Conservation (phyloP, 2,113 vertebrate genomes). For the Pelecanus crispus region DNA sequence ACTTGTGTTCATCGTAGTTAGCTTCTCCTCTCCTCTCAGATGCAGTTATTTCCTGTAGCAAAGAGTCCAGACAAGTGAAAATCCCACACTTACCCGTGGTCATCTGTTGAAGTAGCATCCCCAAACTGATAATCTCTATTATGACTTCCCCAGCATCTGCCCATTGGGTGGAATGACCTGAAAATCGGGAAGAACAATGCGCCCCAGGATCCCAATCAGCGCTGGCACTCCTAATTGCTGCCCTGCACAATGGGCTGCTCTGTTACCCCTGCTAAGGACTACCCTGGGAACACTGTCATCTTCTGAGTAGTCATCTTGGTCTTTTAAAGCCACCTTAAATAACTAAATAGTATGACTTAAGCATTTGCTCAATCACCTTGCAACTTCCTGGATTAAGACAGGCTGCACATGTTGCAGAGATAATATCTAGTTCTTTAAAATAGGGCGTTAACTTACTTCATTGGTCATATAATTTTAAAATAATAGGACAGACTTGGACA, state of each 20-base stretch:
- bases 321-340: slow-evolving; percentile 40
- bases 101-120: not conserved
- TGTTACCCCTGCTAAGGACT: not conserved
- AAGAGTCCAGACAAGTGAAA: not conserved
- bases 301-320: not conserved
- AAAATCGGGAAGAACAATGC: slow-evolving; percentile 37
- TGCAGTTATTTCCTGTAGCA: not conserved
- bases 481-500: not conserved
- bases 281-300: slow-evolving; percentile 20
- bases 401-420: not conserved
- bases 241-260: slow-evolving; percentile 26
- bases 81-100: not conserved
- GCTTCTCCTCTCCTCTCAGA: not conserved
- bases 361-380: not conserved
- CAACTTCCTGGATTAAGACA: not conserved
- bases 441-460: not conserved
- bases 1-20: not conserved
- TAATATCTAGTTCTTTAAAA: not conserved
- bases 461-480: not conserved
- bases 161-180: slow-evolving; percentile 49
- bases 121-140: slow-evolving; percentile 8
- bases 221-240: slow-evolving; percentile 36
- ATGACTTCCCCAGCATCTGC: slow-evolving; percentile 29
- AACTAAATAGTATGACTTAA: not conserved
- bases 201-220: not conserved